These are phyloP conservation scores for Hippolais icterina DNA, from an alignment of 2,113 vertebrate species.

Conservation along the genomic window DNA sequence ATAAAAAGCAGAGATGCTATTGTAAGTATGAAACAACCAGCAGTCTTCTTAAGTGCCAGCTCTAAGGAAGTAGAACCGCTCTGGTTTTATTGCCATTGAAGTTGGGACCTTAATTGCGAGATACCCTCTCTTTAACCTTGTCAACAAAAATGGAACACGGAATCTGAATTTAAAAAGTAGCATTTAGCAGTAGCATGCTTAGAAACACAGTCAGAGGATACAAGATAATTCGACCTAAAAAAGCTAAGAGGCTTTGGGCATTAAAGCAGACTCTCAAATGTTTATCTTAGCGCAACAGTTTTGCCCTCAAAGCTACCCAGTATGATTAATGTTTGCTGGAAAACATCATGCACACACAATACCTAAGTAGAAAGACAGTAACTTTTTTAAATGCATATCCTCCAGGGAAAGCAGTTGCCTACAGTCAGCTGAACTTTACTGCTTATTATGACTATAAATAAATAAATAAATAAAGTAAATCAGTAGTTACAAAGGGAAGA, in stretches of 20 bases:
- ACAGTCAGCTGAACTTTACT: not conserved
- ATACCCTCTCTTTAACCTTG: not conserved
- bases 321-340: not conserved
- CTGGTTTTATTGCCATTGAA: not conserved
- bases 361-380: not conserved
- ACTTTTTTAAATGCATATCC: slow-evolving; percentile 13
- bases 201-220: not conserved
- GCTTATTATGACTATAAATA: not conserved
- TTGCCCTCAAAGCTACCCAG: not conserved
- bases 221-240: slow-evolving; percentile 50
- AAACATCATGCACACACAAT: not conserved
- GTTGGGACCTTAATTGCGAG: not conserved
- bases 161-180: not conserved
- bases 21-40: not conserved
- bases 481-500: not conserved
- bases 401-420: not conserved
- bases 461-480: not conserved
- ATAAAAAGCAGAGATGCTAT: not conserved
- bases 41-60: not conserved
- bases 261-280: slow-evolving; percentile 23
- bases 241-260: slow-evolving; percentile 52
- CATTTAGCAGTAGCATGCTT: not conserved
- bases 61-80: not conserved
- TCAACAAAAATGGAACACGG: not conserved
- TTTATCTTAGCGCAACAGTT: slow-evolving; percentile 19